Percentiles rank a stretch among this genome's conserved stretches.
phyloP scores from a whole-genome alignment of 1,140 invertebrate genomes.

The Pinna nobilis region DNA sequence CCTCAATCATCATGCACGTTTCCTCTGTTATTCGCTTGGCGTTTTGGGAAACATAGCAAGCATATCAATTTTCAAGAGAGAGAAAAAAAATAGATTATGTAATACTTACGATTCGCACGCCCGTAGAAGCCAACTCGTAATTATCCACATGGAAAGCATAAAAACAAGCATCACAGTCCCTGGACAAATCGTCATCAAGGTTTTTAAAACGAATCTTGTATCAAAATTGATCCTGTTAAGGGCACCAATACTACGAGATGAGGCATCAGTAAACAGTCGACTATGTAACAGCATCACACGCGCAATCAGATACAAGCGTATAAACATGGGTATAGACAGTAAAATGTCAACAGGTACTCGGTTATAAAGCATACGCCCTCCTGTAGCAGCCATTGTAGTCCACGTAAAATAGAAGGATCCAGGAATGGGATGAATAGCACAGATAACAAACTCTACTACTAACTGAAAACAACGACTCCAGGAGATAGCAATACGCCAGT shows the following conservation, averaged over 20 bases:
- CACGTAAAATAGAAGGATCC: conserved; percentile 96
- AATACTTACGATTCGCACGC: conserved; percentile 97
- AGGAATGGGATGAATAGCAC: conserved; percentile 97
- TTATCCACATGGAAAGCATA: conserved; percentile 99
- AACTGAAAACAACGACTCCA: conserved; percentile 96
- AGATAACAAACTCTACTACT: conserved; percentile 92
- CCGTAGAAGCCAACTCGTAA: conserved; percentile 98
- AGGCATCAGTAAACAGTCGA: conserved; percentile 99
- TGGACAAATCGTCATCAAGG: conserved; percentile 99
- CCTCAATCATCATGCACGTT: neutral
- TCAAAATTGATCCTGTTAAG: conserved; percentile 99
- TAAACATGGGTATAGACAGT: conserved; percentile 99
- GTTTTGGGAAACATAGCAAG: neutral
- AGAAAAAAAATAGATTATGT: neutral
- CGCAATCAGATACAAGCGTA: conserved; percentile 98
- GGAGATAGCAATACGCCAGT: conserved; percentile 99
- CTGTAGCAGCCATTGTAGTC: conserved; percentile 71
- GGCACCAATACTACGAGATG: conserved; percentile 89
- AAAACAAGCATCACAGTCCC: conserved; percentile 98
- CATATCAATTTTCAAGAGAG: neutral
- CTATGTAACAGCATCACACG: conserved; percentile 99
- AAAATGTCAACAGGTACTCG: conserved; percentile 85
- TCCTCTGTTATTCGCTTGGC: neutral
- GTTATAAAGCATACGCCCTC: conserved; percentile 13
- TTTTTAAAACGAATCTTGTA: conserved; percentile 99